Conservation (phyloP, 2,797 vertebrate genomes). For the Etheostoma perlongum region DNA sequence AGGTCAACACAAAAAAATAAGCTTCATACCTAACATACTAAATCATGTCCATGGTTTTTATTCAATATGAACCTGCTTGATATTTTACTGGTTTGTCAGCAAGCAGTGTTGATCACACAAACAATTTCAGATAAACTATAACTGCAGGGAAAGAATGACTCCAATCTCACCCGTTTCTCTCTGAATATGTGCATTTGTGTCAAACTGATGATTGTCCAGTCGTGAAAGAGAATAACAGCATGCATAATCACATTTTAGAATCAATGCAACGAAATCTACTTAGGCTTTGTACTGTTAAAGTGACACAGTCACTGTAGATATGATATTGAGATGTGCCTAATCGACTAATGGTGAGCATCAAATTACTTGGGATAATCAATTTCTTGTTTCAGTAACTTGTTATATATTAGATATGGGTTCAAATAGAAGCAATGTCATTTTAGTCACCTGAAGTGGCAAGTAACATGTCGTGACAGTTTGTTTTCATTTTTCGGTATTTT, state of each 20-base stretch:
- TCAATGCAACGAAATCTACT: not conserved
- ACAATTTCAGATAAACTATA: constrained; percentile 6
- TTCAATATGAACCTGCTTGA: not conserved
- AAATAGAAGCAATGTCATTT: too few species aligned
- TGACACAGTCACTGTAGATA: constrained; percentile 12
- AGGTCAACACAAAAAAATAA: not conserved
- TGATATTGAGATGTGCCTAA: constrained; percentile 10
- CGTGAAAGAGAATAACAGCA: constrained; percentile 33
- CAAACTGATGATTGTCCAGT: constrained; percentile 32
- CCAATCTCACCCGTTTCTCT: constrained; percentile 16
- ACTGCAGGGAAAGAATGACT: constrained; percentile 27
- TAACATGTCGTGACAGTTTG: too few species aligned
- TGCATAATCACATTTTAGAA: constrained; percentile 25
- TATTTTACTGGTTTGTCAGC: constrained; percentile 13
- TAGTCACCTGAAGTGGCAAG: too few species aligned
- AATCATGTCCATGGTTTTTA: constrained; percentile 3
- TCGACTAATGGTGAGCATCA: constrained; percentile 15
- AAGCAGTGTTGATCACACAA: constrained; percentile 5
- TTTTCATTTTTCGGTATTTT: too few species aligned
- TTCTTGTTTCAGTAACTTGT: not conserved
- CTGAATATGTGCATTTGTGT: constrained; percentile 34
- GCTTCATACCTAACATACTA: not conserved
- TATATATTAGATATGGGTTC: too few species aligned
- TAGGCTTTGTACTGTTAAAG: not conserved
- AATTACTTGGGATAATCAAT: not conserved